Evolutionary conservation across 2,113 vertebrate species (phyloP), one percentile per base, ranked within the genome.

Genomic region (Cebidichthys violaceus): DNA sequence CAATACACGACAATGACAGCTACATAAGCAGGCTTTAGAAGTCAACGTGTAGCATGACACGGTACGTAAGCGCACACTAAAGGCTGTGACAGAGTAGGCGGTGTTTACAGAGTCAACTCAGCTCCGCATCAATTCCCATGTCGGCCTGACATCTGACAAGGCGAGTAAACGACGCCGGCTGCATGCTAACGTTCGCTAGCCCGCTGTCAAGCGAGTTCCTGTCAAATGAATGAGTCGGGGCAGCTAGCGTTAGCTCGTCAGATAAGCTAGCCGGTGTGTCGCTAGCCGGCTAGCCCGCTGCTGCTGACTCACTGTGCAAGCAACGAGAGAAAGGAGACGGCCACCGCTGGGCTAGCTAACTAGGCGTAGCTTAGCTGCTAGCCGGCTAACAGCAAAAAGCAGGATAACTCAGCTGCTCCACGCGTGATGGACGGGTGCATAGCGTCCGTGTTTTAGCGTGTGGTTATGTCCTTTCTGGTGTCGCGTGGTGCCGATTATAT

Each of bases 231-330:
- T 83, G 86, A 83, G 82, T 47, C 22, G 22, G 61, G 64, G n/a
- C 11, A 67, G 88, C 84, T 82, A 83, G 7, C 73, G 33, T 79
- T 86, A 89, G 85, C 83, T 35, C 67, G 4, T 14, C 52, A 4
- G 27, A 2, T 50, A n/a, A 65, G 86, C 73, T 87, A 80, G 84
- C 88, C 90, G 90, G 90, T 73, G 6, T 39, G 68, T 0, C 15
- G 81, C 81, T 92, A 90, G 64, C 82, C 84, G 70, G 90, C 87
- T 93, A 90, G 81, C 83, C 70, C 70, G 6, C 87, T 86, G 43
- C 47, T 93, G 93, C 92, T 94, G 92, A 94, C 93, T 94, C 93
- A 94, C 93, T 84, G 93, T 83, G 87, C 54, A 50, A 83, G 81
- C 73, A 73, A 45, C 43, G 59, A 59, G 57, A 72, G 41, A 76